A percentile compares a stretch with the other conserved stretches of the same genome.
Conservation (phyloP, 2,113 vertebrate genomes). For the Amblyornis subalaris region DNA sequence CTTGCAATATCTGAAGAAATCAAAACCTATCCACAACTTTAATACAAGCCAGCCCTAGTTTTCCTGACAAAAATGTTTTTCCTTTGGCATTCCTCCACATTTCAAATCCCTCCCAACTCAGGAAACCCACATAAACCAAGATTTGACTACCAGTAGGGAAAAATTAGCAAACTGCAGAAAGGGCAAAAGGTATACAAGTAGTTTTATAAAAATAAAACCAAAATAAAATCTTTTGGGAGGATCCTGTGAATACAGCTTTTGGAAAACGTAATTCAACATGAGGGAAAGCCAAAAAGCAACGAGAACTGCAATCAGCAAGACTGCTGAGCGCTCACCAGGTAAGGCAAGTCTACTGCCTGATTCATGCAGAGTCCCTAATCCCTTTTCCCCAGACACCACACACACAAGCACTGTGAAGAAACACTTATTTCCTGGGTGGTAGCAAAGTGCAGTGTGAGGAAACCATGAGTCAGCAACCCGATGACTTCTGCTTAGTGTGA, state of each 20-base stretch:
- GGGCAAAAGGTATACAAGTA: neutral
- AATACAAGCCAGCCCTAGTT: neutral
- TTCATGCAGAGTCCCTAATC: neutral
- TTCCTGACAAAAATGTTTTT: neutral
- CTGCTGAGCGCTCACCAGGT: neutral
- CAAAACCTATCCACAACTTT: neutral
- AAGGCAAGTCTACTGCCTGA: neutral
- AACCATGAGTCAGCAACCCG: constrained; percentile 37
- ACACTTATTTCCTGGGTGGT: constrained; percentile 14
- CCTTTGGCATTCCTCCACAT: neutral
- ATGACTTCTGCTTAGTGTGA: neutral
- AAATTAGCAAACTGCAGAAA: neutral
- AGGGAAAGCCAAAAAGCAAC: neutral
- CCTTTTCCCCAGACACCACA: neutral
- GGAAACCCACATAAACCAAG: constrained; percentile 26
- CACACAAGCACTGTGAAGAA: neutral
- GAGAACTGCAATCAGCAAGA: neutral
- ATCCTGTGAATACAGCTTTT: neutral
- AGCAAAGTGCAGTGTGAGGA: constrained; percentile 21
- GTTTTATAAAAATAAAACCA: neutral
- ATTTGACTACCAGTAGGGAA: neutral
- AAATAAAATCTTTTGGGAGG: neutral
- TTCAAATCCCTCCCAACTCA: neutral
- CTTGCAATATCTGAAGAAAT: neutral
- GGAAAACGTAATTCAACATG: neutral